These are phyloP conservation scores for Cerastis rubricosa DNA, from an alignment of 2,888 invertebrate genomes.

Conservation along the genomic window DNA sequence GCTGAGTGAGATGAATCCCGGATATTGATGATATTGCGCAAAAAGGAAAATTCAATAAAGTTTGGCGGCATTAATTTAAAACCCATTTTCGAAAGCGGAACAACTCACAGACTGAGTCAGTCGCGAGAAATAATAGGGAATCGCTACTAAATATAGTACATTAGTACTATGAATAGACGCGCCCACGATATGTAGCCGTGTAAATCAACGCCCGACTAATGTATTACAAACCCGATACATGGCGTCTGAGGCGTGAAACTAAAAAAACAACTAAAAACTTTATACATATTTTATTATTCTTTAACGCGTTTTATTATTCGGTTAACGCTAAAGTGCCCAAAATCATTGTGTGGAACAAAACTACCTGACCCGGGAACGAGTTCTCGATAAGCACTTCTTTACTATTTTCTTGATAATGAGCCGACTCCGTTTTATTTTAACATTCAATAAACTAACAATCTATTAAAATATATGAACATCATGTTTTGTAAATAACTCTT, in stretches of 20 bases:
- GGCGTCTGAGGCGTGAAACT: slow-evolving; percentile 75
- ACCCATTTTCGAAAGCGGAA: slow-evolving; percentile 81
- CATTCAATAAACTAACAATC: slow-evolving; percentile 15
- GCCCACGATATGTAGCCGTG: slow-evolving; percentile 86
- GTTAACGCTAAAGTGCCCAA: slow-evolving; percentile 68
- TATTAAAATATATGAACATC: slow-evolving; percentile 24
- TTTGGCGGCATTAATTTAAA: slow-evolving; percentile 46
- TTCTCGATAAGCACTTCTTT: slow-evolving; percentile 72
- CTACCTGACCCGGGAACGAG: slow-evolving; percentile 77
- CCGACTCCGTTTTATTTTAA: slow-evolving; percentile 50
- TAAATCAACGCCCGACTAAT: slow-evolving; percentile 89
- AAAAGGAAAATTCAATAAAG: slow-evolving; percentile 35
- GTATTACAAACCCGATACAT: slow-evolving; percentile 86
- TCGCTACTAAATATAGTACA: slow-evolving; percentile 89
- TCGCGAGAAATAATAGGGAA: slow-evolving; percentile 88
- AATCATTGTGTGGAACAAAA: slow-evolving; percentile 75
- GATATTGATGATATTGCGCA: slow-evolving; percentile 4
- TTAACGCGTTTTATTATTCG: slow-evolving; percentile 63
- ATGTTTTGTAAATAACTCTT: slow-evolving; percentile 1
- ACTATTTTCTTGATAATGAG: slow-evolving; percentile 71
- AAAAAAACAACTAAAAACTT: slow-evolving; percentile 74
- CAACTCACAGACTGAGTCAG: slow-evolving; percentile 84
- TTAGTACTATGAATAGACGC: slow-evolving; percentile 89
- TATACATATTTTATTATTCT: slow-evolving; percentile 71
- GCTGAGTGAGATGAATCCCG: slow-evolving; percentile 8